phyloP scores from a whole-genome alignment of 2,797 vertebrate genomes.

The Lacerta viridis region DNA sequence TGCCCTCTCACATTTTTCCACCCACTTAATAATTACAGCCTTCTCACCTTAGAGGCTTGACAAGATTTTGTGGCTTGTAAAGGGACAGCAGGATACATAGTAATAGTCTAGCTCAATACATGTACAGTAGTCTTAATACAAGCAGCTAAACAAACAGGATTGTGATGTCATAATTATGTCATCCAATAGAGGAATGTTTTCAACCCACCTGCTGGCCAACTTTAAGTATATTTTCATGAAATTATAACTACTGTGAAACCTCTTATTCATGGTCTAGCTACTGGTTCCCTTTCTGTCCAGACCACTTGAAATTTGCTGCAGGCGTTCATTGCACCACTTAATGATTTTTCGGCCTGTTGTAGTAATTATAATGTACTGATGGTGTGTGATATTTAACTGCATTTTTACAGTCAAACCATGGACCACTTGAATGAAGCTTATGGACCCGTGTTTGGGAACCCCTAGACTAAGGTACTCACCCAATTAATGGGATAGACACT shows the following conservation, averaged over 20 bases:
- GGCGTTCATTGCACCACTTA: too few relatives aligned
- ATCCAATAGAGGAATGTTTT: constrained; percentile 1
- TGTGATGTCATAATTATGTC: constrained; percentile 2
- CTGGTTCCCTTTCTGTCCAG: neutral
- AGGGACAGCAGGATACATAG: neutral
- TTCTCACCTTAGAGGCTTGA: neutral
- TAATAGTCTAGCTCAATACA: neutral
- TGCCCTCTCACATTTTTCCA: neutral
- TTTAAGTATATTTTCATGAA: constrained; percentile 3
- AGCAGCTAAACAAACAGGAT: neutral
- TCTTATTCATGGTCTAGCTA: neutral
- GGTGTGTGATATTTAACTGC: too few relatives aligned
- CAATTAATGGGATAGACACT: neutral
- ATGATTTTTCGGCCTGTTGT: too few relatives aligned
- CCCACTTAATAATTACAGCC: neutral
- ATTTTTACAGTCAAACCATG: too few relatives aligned
- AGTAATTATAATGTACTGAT: too few relatives aligned
- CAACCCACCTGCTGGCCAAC: neutral
- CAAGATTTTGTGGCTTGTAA: neutral
- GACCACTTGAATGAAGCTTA: too few relatives aligned
- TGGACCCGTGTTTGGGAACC: too few relatives aligned
- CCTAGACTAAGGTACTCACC: neutral
- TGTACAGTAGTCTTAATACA: neutral
- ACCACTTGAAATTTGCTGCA: too few relatives aligned
- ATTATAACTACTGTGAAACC: neutral